Percentiles rank a stretch among this genome's conserved stretches.
phyloP scores from a whole-genome alignment of 2,888 invertebrate genomes.

The Amphiduros pacificus region DNA sequence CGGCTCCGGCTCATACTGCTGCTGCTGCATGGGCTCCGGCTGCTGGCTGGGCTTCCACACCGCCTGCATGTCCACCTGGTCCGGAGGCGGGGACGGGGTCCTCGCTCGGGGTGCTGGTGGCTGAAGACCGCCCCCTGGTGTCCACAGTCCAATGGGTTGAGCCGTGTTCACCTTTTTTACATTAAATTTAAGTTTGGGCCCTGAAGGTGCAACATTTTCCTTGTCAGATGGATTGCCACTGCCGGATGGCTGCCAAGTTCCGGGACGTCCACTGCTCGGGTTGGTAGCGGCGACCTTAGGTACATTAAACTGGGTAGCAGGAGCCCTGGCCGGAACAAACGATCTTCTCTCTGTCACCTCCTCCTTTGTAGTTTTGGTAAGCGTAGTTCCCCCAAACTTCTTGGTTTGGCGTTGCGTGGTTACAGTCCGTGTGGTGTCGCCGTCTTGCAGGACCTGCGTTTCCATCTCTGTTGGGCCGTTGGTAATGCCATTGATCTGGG shows the following conservation, averaged over 20 bases:
- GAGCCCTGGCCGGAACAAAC: neutral
- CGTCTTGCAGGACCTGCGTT: constrained; percentile 15
- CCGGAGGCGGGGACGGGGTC: constrained; percentile 5
- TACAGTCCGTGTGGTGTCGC: constrained; percentile 17
- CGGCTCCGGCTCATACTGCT: neutral
- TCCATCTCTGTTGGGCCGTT: too few relatives aligned
- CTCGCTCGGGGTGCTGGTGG: neutral
- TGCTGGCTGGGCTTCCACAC: constrained; percentile 11
- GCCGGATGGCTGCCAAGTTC: neutral
- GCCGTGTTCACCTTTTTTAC: constrained; percentile 18
- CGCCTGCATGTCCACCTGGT: neutral
- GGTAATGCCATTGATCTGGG: constrained; percentile 9
- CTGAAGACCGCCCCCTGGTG: neutral
- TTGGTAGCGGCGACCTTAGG: neutral
- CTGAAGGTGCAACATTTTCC: constrained; percentile 18
- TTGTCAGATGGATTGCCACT: too few relatives aligned
- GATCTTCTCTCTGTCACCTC: constrained; percentile 1
- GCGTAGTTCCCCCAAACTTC: constrained; percentile 20
- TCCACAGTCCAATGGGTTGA: neutral
- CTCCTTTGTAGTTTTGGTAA: constrained; percentile 21
- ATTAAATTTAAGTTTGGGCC: constrained; percentile 14
- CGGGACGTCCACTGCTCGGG: neutral
- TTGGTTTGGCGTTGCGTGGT: constrained; percentile 21
- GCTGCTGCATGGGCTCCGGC: constrained; percentile 6
- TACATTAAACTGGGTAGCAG: neutral